Evolutionary conservation across 2,113 vertebrate genomes (phyloP).

Genomic region (Antechinus flavipes): DNA sequence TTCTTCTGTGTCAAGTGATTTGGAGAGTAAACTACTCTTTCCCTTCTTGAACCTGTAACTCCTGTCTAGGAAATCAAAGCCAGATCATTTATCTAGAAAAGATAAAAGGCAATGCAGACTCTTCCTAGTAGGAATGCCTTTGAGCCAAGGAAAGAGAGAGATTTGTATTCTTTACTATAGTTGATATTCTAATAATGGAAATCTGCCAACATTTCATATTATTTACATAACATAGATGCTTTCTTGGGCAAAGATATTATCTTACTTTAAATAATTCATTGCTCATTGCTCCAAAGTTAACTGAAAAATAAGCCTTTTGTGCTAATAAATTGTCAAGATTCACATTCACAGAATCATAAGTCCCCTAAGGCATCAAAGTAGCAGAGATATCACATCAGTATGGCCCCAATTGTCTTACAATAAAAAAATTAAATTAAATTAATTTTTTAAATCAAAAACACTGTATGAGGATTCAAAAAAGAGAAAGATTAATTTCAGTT

Average conservation of each 20-base stretch:
- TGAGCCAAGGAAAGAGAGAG: neutral
- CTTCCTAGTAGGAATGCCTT: neutral
- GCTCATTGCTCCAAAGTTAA: neutral
- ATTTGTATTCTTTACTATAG: neutral
- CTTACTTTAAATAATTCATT: conserved; percentile 26
- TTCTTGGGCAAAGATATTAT: neutral
- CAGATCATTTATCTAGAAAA: neutral
- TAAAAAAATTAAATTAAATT: no score
- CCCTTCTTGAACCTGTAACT: neutral
- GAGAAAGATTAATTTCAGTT: neutral
- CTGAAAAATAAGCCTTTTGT: conserved; percentile 9
- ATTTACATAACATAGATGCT: neutral
- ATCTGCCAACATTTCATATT: neutral
- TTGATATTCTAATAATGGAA: neutral
- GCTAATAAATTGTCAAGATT: neutral
- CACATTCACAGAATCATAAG: neutral
- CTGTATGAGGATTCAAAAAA: neutral
- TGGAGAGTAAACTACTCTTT: neutral
- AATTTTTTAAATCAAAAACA: no score
- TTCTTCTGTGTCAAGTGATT: neutral
- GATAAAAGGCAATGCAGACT: neutral
- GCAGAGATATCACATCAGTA: neutral
- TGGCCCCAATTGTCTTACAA: no score
- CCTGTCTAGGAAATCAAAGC: neutral
- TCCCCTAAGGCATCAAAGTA: neutral